Evolutionary conservation across 2,113 vertebrate species (phyloP), one percentile per base, ranked within the genome.

Genomic region (Lepisosteus oculatus): DNA sequence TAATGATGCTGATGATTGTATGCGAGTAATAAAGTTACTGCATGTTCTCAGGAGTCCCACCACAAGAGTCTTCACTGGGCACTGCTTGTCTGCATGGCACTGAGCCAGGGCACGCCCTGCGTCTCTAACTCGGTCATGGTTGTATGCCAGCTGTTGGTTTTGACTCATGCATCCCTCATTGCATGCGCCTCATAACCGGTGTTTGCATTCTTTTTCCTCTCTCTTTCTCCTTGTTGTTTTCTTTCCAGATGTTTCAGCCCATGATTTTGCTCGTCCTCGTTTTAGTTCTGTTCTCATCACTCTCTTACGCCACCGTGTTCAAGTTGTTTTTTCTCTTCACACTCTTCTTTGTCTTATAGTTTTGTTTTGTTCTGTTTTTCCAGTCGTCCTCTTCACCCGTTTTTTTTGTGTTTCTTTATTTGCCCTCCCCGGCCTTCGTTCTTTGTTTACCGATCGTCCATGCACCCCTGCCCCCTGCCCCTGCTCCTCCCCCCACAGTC

Each of bases 101-200:
- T 88, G 83, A n/a, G 84, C 86, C 82, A 90, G 89, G 86, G 89
- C 89, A 88, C 89, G 91, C 87, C 83, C 87, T 82, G 83, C 83
- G 79, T 87, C 80, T 83, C 80, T 61, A 75, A 89, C 85, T 90
- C 87, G 89, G 88, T 88, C 79, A 86, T 86, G 91, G 83, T 90
- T 82, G 88, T 92, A 85, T 88, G 87, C 88, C 90, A 90, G 91
- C 86, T 87, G 91, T 93, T 90, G 91, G 84, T 94, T 91, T 93
- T 93, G 91, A 92, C 86, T 93, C 94, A 92, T 85, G 92, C 91
- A 89, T 94, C 93, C 90, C 83, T 83, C 94, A 95, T 94, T 89
- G 96, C 97, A 98, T 97, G 97, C 88, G 93, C 95, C 94, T 94
- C 93, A 91, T 97, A 93, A 95, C 93, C 87, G 81, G 93, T 93